These are phyloP conservation scores for Nemoura dubitans DNA, from an alignment of 2,888 invertebrate species.

Conservation along the genomic window DNA sequence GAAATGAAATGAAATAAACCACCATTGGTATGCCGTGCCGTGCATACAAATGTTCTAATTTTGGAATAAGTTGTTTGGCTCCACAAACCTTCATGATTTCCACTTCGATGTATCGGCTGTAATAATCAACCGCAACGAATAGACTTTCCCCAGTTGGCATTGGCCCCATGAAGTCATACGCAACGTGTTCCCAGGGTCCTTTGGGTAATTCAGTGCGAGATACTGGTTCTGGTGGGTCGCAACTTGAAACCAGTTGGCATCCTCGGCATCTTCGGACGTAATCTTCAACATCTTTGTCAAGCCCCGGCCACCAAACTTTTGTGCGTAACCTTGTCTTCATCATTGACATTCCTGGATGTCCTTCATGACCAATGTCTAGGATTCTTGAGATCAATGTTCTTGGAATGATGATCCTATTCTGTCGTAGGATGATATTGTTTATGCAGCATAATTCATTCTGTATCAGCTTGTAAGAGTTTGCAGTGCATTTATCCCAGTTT, in stretches of 20 bases:
- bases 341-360: conserved; percentile 13
- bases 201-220: conserved; percentile 29
- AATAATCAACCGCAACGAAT: conserved; percentile 24
- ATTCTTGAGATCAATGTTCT: neutral
- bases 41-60: neutral
- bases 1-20: too few species aligned
- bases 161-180: conserved; percentile 29
- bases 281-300: conserved; percentile 17
- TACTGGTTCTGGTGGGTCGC: conserved; percentile 50
- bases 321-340: conserved; percentile 22
- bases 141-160: neutral
- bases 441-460: conserved; percentile 10
- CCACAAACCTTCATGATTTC: neutral
- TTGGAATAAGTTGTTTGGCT: neutral
- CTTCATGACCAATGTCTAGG: conserved; percentile 9
- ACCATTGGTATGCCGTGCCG: neutral
- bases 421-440: neutral
- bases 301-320: conserved; percentile 18
- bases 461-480: neutral
- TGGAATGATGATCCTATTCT: neutral
- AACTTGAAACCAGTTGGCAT: conserved; percentile 49
- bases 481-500: neutral
- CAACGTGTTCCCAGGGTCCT: conserved; percentile 26
- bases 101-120: conserved; percentile 17
- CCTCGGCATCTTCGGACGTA: conserved; percentile 33